Evolutionary conservation across 2,797 vertebrate genomes (phyloP).

Genomic region (Tadarida brasiliensis): DNA sequence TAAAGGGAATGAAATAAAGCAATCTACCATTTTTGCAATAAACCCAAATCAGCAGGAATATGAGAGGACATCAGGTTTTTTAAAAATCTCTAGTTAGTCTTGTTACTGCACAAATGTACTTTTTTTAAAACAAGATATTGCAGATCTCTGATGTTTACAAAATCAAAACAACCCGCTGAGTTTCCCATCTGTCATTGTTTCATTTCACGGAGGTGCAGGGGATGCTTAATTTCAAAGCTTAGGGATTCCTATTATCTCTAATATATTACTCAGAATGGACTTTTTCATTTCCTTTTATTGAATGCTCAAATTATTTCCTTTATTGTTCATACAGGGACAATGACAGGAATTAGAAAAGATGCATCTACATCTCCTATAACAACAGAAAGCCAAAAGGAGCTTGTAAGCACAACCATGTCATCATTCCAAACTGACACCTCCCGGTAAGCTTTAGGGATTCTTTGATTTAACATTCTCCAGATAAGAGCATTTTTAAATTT

Average conservation of each 20-base stretch:
- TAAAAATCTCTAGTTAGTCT: conserved; percentile 41
- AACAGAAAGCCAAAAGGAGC: conserved; percentile 78
- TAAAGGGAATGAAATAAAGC: conserved; percentile 46
- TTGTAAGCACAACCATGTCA: conserved; percentile 71
- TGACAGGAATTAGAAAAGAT: conserved; percentile 87
- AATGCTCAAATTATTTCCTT: conserved; percentile 68
- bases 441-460: conserved; percentile 87
- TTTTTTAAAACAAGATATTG: conserved; percentile 12
- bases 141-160: conserved; percentile 38
- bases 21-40: conserved; percentile 34
- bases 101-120: not conserved
- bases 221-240: not conserved
- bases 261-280: not conserved
- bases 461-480: conserved; percentile 76
- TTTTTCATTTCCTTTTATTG: conserved; percentile 52
- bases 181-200: conserved; percentile 45
- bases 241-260: conserved; percentile 18
- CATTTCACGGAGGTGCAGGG: not conserved
- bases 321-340: conserved; percentile 84
- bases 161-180: conserved; percentile 51
- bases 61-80: not conserved
- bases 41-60: conserved; percentile 34
- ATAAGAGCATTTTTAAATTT: not conserved
- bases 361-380: conserved; percentile 88
- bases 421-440: conserved; percentile 83